These are phyloP conservation scores for Leptodactylus fuscus DNA, from an alignment of 2,113 vertebrate species.

Conservation along the genomic window DNA sequence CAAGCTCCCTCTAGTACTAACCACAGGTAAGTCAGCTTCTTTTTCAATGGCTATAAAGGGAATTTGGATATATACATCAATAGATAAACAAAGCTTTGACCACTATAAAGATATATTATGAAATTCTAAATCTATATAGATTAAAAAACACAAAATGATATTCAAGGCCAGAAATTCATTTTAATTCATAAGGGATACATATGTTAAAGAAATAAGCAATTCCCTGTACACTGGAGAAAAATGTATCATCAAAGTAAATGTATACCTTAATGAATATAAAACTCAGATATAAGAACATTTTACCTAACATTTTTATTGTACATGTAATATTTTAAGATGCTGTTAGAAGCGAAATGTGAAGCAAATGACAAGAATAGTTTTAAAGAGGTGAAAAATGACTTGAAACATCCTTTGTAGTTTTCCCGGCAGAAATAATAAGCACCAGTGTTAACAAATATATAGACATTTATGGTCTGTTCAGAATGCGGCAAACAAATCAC, in stretches of 20 bases:
- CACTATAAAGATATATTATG: no score
- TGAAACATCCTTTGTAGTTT: constrained; percentile 27
- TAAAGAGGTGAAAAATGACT: constrained; percentile 1
- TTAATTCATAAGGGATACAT: background rate
- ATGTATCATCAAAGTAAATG: background rate
- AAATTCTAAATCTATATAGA: no score
- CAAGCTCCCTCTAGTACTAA: no score
- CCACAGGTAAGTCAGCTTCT: no score
- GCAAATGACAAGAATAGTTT: constrained; percentile 31
- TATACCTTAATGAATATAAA: background rate
- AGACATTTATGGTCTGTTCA: constrained; percentile 29
- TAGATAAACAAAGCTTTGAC: no score
- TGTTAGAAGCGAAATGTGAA: background rate
- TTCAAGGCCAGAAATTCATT: background rate
- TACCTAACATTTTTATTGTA: constrained; percentile 4
- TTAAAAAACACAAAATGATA: no score
- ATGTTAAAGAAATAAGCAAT: background rate
- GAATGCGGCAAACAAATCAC: constrained; percentile 31
- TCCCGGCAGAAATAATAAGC: constrained; percentile 41
- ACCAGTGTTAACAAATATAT: constrained; percentile 26
- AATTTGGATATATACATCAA: no score
- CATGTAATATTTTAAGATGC: constrained; percentile 16
- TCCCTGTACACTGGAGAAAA: background rate
- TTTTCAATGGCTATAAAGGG: no score
- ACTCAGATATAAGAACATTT: background rate